Base-by-base conservation (phyloP, 2,113 vertebrate species). In the Odobenus rosmarus region DNA sequence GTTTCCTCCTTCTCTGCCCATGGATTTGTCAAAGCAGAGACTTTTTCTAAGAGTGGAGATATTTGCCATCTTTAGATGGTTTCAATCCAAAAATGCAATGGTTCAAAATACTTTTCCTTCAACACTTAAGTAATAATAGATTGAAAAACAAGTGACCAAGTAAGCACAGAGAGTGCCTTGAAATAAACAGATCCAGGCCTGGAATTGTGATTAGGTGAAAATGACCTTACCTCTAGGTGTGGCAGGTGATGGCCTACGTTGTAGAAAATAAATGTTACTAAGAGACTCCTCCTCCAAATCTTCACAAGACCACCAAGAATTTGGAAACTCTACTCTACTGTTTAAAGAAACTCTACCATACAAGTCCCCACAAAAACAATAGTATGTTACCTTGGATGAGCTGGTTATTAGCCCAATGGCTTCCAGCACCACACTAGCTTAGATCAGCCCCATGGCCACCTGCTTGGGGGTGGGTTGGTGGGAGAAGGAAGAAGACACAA, bases 1-100 rank as follows among this genome's bases (percentile, higher is more conserved):
- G 95, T 84, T 97, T 90, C 71, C 62, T 87, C 46, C 53, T 93
- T 71, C 39, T 94, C 74, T 39, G 89, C 31, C 55, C 74, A 61
- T n/a, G 71, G n/a, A 49, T 79, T 55, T 95, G 79, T 93, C 12
- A 28, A 88, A 82, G 33, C 39, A 83, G 36, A 59, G 57, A 61
- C 46, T 80, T 76, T 95, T 51, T 13, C n/a, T 79, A 72, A 82
- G 11, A 86, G n/a, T 49, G 57, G n/a, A 92, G 72, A 10, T 33
- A 71, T 57, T n/a, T 84, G 39, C 42, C 39, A 49, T 49, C 31
- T 93, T 96, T 53, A 51, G 87, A 67, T 95, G 31, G 21, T 83
- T 82, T 94, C 72, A 95, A 88, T 46, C 81, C 49, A 92, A 85
- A 97, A 93, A 72, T 36, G 8, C 14, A 72, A 55, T 24, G 36